These are phyloP conservation scores for Premnoplex brunnescens DNA, from an alignment of 2,797 vertebrate genomes.

Conservation along the genomic window DNA sequence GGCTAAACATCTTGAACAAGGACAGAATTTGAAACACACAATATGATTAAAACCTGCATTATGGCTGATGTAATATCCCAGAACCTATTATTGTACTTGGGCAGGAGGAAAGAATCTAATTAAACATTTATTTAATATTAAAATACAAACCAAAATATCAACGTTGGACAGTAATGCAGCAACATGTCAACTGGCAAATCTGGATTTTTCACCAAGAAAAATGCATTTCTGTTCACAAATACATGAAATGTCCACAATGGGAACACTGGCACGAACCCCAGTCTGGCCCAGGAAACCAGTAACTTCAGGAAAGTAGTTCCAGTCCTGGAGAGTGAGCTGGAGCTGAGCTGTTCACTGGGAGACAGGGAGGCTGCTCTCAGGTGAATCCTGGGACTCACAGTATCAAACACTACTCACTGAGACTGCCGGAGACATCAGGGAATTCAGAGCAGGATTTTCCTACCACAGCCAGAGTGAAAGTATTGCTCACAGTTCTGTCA, in stretches of 20 bases:
- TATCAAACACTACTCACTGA: neutral
- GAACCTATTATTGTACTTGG: conserved; percentile 38
- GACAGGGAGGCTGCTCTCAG: neutral
- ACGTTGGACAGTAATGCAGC: neutral
- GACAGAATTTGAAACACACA: conserved; percentile 52
- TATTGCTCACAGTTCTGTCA: neutral
- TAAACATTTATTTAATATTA: conserved; percentile 67
- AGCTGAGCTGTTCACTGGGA: neutral
- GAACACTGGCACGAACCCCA: neutral
- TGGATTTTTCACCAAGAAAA: neutral
- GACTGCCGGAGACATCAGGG: neutral
- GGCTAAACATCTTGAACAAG: conserved; percentile 50
- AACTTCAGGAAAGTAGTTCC: neutral
- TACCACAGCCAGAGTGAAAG: neutral
- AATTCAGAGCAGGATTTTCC: neutral
- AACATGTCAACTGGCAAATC: conserved; percentile 4
- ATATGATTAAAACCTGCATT: conserved; percentile 62
- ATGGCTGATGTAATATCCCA: conserved; percentile 56
- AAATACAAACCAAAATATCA: conserved; percentile 52
- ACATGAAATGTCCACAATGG: neutral
- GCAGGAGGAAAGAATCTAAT: conserved; percentile 61
- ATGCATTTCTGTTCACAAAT: neutral
- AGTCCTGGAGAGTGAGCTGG: neutral
- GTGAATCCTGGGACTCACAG: neutral
- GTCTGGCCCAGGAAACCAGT: neutral